These are phyloP conservation scores for Drosophila funebris DNA, from an alignment of 1,140 invertebrate species.

Conservation along the genomic window DNA sequence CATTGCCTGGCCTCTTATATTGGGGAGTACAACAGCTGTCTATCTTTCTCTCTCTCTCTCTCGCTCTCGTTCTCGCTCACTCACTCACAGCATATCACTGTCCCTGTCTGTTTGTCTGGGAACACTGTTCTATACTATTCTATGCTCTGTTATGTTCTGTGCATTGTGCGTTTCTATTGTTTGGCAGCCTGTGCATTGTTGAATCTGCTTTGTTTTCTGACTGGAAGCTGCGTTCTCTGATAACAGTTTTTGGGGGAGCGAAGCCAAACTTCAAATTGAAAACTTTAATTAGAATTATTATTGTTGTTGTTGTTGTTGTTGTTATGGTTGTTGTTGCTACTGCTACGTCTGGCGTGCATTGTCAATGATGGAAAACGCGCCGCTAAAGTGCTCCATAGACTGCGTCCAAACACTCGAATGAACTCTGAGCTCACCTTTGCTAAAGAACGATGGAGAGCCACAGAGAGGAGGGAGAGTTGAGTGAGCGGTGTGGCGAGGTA, in stretches of 20 bases:
- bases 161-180: constrained; percentile 62
- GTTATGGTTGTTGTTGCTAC: constrained; percentile 12
- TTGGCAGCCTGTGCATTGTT: constrained; percentile 64
- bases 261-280: constrained; percentile 78
- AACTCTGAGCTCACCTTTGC: constrained; percentile 57
- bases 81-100: not conserved
- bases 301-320: constrained; percentile 54
- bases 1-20: constrained; percentile 24
- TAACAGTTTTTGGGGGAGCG: constrained; percentile 55
- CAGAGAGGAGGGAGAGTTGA: not conserved
- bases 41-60: not conserved
- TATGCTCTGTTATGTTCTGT: constrained; percentile 8
- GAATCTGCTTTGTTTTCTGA: constrained; percentile 59
- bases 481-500: not conserved
- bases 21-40: not conserved
- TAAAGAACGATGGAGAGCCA: no score
- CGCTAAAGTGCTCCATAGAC: constrained; percentile 59
- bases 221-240: constrained; percentile 57
- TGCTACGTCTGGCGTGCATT: constrained; percentile 53
- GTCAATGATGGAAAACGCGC: constrained; percentile 55
- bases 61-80: not conserved
- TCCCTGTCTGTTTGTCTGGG: not conserved
- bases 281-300: constrained; percentile 81
- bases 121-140: not conserved
- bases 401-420: constrained; percentile 43